Evolutionary conservation across 2,113 vertebrate genomes (phyloP).

Genomic region (Notarius quadriscutis): DNA sequence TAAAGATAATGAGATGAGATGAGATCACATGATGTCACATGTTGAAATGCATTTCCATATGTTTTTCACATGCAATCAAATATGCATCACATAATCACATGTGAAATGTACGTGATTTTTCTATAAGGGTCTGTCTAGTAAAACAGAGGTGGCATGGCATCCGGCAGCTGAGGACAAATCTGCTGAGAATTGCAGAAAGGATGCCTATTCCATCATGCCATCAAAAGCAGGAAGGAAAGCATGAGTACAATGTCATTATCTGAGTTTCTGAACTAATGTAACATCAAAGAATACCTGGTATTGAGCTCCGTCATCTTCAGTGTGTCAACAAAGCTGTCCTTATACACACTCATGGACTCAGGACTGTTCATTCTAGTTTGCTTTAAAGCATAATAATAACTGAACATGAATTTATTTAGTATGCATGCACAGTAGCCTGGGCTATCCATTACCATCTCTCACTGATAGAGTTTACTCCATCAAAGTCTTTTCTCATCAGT

Average conservation of each 20-base stretch:
- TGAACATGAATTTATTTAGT: neutral
- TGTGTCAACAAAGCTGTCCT: constrained; percentile 25
- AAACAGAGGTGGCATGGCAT: neutral
- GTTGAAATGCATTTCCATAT: neutral
- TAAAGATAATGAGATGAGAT: too few species aligned
- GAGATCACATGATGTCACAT: neutral
- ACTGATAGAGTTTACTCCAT: constrained; percentile 13
- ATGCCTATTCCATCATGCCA: constrained; percentile 24
- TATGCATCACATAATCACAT: neutral
- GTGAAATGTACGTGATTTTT: neutral
- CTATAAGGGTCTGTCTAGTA: too few species aligned
- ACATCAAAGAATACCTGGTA: constrained; percentile 49
- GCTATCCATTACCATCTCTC: constrained; percentile 13
- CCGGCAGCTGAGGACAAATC: neutral
- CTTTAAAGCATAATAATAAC: constrained; percentile 33
- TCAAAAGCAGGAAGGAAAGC: constrained; percentile 22
- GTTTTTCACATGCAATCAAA: neutral
- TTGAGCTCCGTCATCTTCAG: constrained; percentile 16
- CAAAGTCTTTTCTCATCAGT: constrained; percentile 5
- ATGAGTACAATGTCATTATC: constrained; percentile 30
- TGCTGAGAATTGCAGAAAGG: neutral
- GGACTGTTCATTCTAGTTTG: constrained; percentile 3
- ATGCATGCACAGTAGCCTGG: neutral
- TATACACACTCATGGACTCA: neutral
- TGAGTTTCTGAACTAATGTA: constrained; percentile 50